Evolutionary conservation across 2,113 vertebrate species (phyloP), one percentile per base, ranked within the genome.

Genomic region (Aldabrachelys gigantea): DNA sequence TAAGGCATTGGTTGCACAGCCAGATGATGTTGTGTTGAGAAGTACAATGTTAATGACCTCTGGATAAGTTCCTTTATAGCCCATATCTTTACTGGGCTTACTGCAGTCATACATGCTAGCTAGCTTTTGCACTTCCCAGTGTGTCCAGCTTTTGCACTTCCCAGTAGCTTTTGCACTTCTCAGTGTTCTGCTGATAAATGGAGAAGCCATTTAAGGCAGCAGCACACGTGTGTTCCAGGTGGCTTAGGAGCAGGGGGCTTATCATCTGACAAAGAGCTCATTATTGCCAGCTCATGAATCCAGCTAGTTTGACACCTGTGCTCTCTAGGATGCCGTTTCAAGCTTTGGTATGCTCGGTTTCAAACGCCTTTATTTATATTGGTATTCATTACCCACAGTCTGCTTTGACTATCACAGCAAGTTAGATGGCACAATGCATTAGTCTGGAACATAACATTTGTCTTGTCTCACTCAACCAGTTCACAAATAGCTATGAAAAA

Each of bases 241-340:
- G 24, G 35, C 62, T 69, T n/a, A 69, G 35, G 35, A 24, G 57
- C 19, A 0, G 0, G 1, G 41, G n/a, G 21, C 87, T 49, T 59
- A 92, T 35, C 47, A 25, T 44, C 21, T 13, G 35, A 52, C 72
- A n/a, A 41, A 14, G 79, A 91, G 13, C 4, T 35, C 82, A 49
- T 53, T 87, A 65, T 44, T 83, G 35, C 44, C 84, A 8, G 83
- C 88, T 84, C 81, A 82, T 2, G 0, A 50, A 87, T 69, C 41
- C 47, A 86, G 56, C n/a, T 91, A 89, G 27, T 16, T 29, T 0
- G 1, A 88, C 2, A 53, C 2, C 90, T n/a, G 49, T 12, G 89
- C 89, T 76, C 69, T 44, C 56, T 21, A n/a, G 35, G 35, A 69
- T 35, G 35, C n/a, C 27, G 24, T 25, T 76, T 76, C 41, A 44